Evolutionary conservation across 2,797 vertebrate species (phyloP), one percentile per base, ranked within the genome.

Genomic region (Decapterus maruadsi): DNA sequence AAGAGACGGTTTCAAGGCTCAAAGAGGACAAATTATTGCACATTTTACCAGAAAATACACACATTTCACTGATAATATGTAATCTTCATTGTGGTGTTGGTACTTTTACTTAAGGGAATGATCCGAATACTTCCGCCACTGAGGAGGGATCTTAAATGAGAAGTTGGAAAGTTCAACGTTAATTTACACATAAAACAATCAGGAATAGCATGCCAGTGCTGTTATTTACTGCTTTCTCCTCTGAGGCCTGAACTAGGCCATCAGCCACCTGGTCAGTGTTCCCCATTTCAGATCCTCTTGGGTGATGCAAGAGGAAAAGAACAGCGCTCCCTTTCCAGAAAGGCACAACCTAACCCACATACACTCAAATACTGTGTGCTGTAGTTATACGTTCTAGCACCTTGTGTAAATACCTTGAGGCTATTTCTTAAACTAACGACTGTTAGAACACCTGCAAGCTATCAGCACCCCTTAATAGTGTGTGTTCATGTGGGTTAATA

Each of bases 241-340:
- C 40, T 53, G 19, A 31, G 55, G 26, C 46, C 16, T 61, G 46
- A 85, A 82, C 59, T 55, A 77, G 78, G 80, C 43, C 83, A 78
- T 59, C 75, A 54, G 72, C 63, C 75, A 80, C 78, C 75, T 83
- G 81, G 43, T 70, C 69, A 61, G 1, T 72, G 51, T 70, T 77
- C 54, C 61, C 72, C 12, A 26, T 9, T 68, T 67, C 61, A 71
- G 46, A 81, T 54, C 56, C 72, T 61, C 59, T 31, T 50, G 61
- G 51, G 57, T 8, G 45, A 63, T 14, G 36, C 51, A 45, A 31
- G 40, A 80, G 40, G 26, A 66, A 11, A 59, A 58, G 46, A 75
- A 65, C 45, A 78, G 6, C 4, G 48, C 61, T 68, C 11, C 54
- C 29, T 72, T 60, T 62, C 36, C 51, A 68, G 26, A 77, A 84